phyloP scores from a whole-genome alignment of 2,113 vertebrate species.

The Cygnus buccinator region DNA sequence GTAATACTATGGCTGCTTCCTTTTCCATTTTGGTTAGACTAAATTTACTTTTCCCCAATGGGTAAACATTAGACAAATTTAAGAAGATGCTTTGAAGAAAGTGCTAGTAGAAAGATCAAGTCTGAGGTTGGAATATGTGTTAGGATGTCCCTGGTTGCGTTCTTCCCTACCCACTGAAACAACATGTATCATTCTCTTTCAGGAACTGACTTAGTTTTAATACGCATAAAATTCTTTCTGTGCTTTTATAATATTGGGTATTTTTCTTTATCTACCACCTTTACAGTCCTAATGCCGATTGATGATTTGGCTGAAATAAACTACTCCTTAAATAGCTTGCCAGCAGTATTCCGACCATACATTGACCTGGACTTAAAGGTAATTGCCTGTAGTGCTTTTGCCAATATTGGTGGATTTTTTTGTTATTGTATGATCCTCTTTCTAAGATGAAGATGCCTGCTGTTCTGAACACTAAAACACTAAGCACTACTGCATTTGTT shows the following conservation, averaged over 20 bases:
- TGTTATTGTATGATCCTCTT: not conserved
- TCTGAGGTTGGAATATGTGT: not conserved
- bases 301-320: conserved; percentile 72
- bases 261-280: conserved; percentile 15
- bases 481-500: not conserved
- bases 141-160: not conserved
- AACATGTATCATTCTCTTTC: not conserved
- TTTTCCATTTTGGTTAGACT: not conserved
- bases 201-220: not conserved
- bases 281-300: conserved; percentile 68
- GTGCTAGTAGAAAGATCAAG: not conserved
- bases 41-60: not conserved
- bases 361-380: conserved; percentile 79
- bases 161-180: not conserved
- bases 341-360: conserved; percentile 53
- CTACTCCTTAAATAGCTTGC: conserved; percentile 64
- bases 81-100: not conserved
- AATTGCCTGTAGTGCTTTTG: not conserved
- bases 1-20: not conserved
- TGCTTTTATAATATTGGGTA: not conserved
- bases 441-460: not conserved
- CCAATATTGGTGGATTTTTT: not conserved
- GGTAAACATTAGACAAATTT: not conserved
- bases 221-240: not conserved
- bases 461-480: not conserved